Evolutionary conservation across 2,888 invertebrate genomes (phyloP).

Genomic region (Cynaeus angustus): DNA sequence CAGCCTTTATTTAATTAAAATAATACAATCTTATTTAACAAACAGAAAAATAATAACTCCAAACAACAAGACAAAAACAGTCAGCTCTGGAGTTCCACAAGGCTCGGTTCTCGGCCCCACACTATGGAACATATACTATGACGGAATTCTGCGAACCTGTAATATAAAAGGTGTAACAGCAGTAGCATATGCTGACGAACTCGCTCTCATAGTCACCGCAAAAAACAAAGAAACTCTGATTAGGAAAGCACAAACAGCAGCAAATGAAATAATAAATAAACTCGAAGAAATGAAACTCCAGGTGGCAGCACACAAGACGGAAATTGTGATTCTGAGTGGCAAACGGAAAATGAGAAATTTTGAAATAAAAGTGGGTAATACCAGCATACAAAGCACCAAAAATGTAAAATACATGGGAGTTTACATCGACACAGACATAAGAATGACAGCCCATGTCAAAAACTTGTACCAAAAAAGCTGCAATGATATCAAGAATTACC

Average conservation of each 20-base stretch:
- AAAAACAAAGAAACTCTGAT: not conserved
- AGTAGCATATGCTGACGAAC: not conserved
- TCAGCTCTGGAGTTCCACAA: not conserved
- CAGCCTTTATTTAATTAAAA: not conserved
- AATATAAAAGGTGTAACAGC: not conserved
- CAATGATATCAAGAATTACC: not conserved
- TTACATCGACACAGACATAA: not conserved
- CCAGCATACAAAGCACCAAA: not conserved
- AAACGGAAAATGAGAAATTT: not conserved
- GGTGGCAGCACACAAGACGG: not conserved
- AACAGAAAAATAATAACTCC: not conserved
- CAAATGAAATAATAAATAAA: not conserved
- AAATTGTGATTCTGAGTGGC: not conserved
- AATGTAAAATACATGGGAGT: not conserved
- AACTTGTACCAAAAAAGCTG: not conserved
- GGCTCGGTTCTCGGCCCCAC: not conserved
- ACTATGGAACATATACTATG: conserved; percentile 1
- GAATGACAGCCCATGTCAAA: not conserved
- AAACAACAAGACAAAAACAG: not conserved
- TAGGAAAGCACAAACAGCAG: not conserved
- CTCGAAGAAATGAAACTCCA: not conserved
- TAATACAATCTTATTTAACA: not conserved
- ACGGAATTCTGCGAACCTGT: not conserved
- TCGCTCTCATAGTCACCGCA: not conserved
- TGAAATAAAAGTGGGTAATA: not conserved